These are phyloP conservation scores for Mimas tiliae DNA, from an alignment of 2,888 invertebrate species.

Conservation along the genomic window DNA sequence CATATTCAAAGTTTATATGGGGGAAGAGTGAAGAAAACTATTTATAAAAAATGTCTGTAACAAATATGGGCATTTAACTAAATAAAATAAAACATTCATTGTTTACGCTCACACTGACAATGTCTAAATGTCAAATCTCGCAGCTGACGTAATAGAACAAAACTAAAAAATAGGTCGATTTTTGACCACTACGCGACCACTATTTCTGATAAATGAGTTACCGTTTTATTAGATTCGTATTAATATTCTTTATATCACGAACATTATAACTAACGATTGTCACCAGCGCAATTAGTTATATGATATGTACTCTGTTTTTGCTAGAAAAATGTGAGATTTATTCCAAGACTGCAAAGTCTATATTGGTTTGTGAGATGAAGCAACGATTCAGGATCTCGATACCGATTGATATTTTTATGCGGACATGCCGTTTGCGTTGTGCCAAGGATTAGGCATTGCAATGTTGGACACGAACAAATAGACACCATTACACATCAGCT, in stretches of 20 bases:
- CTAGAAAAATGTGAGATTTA: background rate
- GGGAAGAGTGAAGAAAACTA: too few relatives aligned
- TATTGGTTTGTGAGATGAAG: slow-evolving; percentile 29
- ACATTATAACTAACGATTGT: slow-evolving; percentile 32
- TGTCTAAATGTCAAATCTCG: too few relatives aligned
- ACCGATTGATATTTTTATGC: slow-evolving; percentile 62
- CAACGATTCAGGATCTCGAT: slow-evolving; percentile 36
- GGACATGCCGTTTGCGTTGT: slow-evolving; percentile 72
- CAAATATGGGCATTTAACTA: too few relatives aligned
- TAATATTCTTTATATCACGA: slow-evolving; percentile 9
- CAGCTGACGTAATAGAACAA: too few relatives aligned
- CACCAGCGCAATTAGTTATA: slow-evolving; percentile 43
- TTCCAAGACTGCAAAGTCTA: slow-evolving; percentile 31
- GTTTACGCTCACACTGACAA: too few relatives aligned
- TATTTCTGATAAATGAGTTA: slow-evolving; percentile 11
- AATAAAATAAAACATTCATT: too few relatives aligned
- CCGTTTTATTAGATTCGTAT: background rate
- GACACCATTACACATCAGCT: slow-evolving; percentile 70
- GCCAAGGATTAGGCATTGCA: slow-evolving; percentile 81
- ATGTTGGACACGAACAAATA: slow-evolving; percentile 75
- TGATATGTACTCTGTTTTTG: background rate
- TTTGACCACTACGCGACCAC: too few relatives aligned
- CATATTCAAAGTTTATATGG: too few relatives aligned
- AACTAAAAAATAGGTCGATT: too few relatives aligned
- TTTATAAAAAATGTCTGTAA: too few relatives aligned